Evolutionary conservation across 2,888 invertebrate genomes (phyloP), one percentile per base, ranked within the genome.

Genomic region (Drosophila fulvimacula): DNA sequence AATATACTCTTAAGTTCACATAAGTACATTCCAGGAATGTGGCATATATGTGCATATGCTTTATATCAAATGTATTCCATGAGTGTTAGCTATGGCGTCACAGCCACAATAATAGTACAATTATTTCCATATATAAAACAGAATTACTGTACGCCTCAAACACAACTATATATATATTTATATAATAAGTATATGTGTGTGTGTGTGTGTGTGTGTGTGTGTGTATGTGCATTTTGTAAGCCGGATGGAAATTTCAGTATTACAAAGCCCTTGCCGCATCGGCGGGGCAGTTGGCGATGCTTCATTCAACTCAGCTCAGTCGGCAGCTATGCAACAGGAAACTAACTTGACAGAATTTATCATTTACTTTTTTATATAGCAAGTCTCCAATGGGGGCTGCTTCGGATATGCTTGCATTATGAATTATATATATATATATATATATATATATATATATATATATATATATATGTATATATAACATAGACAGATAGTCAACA

Each of bases 191-290:
- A 55, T 36, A 49, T 39, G 46, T 15, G 13, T 17, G 32, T 32
- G 17, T 17, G 5, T 46, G 15, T 24, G 2, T 42, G 13, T 46
- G 5, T 55, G 19, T 17, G 9, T 32, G 5, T 41, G 30, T 41
- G 15, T 41, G 30, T 55, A 5, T 44, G 10, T 48, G 52, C 38
- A 17, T 58, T 57, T 59, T 61, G 48, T 62, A 77, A 76, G 53
- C 66, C 70, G 76, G 67, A 77, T 76, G 74, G 79, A 80, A 79
- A 72, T 69, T 80, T 70, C 76, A 80, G 67, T 62, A 64, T 76
- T 69, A 73, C 73, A 65, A 53, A 55, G 65, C 64, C 60, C 41
- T 63, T 61, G 60, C 58, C 52, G 21, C 42, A 53, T 41, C 57
- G 41, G 36, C 65, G 55, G 21, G 48, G 52, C 64, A 60, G 53